phyloP scores from a whole-genome alignment of 2,888 invertebrate genomes.

The Cryptocephalus primarius region DNA sequence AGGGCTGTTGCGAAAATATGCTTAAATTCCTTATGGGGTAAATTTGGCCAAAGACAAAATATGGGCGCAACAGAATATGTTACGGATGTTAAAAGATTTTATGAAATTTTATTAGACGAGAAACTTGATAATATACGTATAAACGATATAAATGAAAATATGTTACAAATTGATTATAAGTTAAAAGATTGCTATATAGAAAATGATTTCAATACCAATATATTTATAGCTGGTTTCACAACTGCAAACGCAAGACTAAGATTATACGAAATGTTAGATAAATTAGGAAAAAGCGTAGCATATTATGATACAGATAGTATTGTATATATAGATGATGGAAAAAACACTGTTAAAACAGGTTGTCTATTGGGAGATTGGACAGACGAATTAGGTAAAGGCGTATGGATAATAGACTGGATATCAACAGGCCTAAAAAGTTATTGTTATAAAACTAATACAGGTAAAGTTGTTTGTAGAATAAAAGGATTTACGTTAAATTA shows the following conservation, averaged over 20 bases:
- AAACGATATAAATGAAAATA: conserved; percentile 8
- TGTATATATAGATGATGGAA: conserved; percentile 6
- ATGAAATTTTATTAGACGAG: conserved; percentile 10
- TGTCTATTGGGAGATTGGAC: conserved; percentile 8
- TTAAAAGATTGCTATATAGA: conserved; percentile 9
- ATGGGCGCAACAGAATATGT: conserved; percentile 6
- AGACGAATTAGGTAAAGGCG: conserved; percentile 7
- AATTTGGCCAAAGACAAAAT: conserved; percentile 13
- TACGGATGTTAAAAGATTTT: conserved; percentile 3
- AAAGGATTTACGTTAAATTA: conserved; percentile 8
- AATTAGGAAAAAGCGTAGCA: conserved; percentile 7
- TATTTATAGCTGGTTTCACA: conserved; percentile 10
- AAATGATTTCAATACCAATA: conserved; percentile 10
- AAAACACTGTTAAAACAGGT: conserved; percentile 9
- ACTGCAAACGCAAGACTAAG: conserved; percentile 10
- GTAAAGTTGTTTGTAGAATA: conserved; percentile 6
- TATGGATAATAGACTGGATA: conserved; percentile 9
- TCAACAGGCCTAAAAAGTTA: conserved; percentile 8
- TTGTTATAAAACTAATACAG: conserved; percentile 4
- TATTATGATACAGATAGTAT: conserved; percentile 9
- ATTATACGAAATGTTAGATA: conserved; percentile 5
- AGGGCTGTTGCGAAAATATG: conserved; percentile 16
- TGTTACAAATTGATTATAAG: conserved; percentile 8
- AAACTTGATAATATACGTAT: conserved; percentile 8
- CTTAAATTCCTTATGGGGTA: conserved; percentile 16